These are phyloP conservation scores for Upupa epops DNA, from an alignment of 2,113 vertebrate genomes.

Conservation along the genomic window DNA sequence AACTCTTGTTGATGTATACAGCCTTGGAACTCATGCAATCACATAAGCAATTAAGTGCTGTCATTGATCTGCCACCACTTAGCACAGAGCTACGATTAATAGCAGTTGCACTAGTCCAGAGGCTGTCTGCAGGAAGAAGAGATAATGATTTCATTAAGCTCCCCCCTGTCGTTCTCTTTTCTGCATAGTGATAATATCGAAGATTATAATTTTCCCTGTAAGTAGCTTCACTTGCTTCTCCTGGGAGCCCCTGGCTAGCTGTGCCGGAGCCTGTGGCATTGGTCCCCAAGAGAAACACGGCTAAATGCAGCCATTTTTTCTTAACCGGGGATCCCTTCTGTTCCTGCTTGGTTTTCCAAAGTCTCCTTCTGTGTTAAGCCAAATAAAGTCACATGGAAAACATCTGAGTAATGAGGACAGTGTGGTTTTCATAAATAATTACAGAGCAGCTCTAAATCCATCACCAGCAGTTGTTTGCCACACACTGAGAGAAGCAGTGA, in stretches of 20 bases:
- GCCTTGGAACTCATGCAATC: background rate
- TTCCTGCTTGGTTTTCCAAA: background rate
- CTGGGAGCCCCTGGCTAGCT: background rate
- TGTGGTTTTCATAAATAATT: slow-evolving; percentile 61
- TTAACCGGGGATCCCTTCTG: background rate
- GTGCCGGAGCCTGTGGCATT: background rate
- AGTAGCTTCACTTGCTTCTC: background rate
- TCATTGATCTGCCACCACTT: background rate
- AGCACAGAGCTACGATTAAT: background rate
- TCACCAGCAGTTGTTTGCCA: slow-evolving; percentile 19
- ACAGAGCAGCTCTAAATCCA: slow-evolving; percentile 44
- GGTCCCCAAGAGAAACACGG: rapidly evolving
- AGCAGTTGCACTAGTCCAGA: background rate
- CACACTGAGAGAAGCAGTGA: background rate
- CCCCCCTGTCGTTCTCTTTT: background rate
- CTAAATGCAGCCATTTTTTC: background rate
- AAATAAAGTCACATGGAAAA: slow-evolving; percentile 36
- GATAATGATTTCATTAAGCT: background rate
- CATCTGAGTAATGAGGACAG: slow-evolving; percentile 57
- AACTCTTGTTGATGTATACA: background rate
- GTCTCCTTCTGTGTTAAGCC: slow-evolving; percentile 9
- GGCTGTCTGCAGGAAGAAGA: background rate
- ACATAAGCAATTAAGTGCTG: background rate
- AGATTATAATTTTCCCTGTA: background rate
- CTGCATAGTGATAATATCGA: background rate